A percentile compares a stretch with the other conserved stretches of the same genome.
Evolutionary conservation across 2,113 vertebrate genomes (phyloP).

Genomic region (Oryzias curvinotus): DNA sequence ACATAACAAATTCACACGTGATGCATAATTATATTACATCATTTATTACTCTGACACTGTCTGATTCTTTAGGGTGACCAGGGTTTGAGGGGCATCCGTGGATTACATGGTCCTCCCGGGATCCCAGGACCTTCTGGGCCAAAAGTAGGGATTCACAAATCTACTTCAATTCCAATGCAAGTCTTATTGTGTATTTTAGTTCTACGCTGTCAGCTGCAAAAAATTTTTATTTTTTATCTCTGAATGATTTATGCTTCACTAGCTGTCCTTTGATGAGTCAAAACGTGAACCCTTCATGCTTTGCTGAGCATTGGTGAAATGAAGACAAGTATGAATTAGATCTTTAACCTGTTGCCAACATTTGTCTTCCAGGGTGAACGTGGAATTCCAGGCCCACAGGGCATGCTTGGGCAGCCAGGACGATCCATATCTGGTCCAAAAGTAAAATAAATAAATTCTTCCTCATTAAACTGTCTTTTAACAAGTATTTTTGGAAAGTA

Average conservation of each 20-base stretch:
- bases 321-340: not conserved
- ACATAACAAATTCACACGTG: not conserved
- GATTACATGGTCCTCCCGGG: slow-evolving; percentile 84
- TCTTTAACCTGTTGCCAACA: slow-evolving; percentile 14
- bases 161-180: not conserved
- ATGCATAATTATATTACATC: not conserved
- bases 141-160: slow-evolving; percentile 75
- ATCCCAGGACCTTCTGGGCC: slow-evolving; percentile 82
- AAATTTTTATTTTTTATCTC: too few species aligned
- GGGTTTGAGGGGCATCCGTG: slow-evolving; percentile 86
- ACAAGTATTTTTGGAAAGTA: slow-evolving; percentile 20
- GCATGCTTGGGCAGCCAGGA: slow-evolving; percentile 84
- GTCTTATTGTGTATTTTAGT: not conserved
- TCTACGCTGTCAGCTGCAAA: not conserved
- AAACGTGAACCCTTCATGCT: slow-evolving; percentile 7
- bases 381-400: slow-evolving; percentile 80
- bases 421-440: slow-evolving; percentile 85
- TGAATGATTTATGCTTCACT: slow-evolving; percentile 4
- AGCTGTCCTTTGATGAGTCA: slow-evolving; percentile 12
- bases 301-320: not conserved
- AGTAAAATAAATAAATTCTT: slow-evolving; percentile 68
- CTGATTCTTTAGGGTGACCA: slow-evolving; percentile 82
- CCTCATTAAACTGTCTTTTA: slow-evolving; percentile 20
- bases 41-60: slow-evolving; percentile 22
- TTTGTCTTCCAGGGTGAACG: slow-evolving; percentile 83